Conservation (phyloP, 2,113 vertebrate species). For the Salvelinus namaycush region DNA sequence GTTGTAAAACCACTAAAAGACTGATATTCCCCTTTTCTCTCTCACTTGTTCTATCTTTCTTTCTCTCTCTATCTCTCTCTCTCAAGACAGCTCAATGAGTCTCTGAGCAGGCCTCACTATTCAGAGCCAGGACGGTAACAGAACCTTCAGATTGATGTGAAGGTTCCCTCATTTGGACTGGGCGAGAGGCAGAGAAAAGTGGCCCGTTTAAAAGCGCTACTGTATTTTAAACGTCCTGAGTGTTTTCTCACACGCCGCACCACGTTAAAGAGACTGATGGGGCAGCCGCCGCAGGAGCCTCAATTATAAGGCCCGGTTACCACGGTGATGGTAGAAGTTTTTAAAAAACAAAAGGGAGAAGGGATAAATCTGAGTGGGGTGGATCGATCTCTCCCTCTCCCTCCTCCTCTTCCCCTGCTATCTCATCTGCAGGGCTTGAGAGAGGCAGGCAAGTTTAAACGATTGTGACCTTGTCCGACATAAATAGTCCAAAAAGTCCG, state of each 20-base stretch:
- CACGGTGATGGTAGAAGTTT: background rate
- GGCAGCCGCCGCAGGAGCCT: background rate
- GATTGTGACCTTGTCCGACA: conserved; percentile 82
- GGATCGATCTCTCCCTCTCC: conserved; percentile 67
- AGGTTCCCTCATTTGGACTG: conserved; percentile 64
- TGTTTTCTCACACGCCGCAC: background rate
- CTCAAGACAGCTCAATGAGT: background rate
- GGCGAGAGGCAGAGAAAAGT: conserved; percentile 60
- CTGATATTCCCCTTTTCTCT: conserved; percentile 18
- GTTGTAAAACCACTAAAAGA: conserved; percentile 48
- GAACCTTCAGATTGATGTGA: conserved; percentile 62
- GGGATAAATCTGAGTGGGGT: conserved; percentile 69
- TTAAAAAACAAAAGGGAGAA: conserved; percentile 5
- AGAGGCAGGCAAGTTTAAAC: conserved; percentile 74
- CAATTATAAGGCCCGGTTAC: conserved; percentile 4
- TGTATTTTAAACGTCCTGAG: conserved; percentile 67
- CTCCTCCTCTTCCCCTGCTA: conserved; percentile 38
- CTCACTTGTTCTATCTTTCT: background rate
- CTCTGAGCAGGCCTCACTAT: conserved; percentile 26
- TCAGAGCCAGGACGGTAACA: conserved; percentile 19
- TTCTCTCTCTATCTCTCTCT: background rate
- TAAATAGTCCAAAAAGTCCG: conserved; percentile 82
- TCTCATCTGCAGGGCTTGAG: conserved; percentile 75
- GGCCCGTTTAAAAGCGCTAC: conserved; percentile 65
- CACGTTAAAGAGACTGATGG: conserved; percentile 72